Evolutionary conservation across 2,888 invertebrate genomes (phyloP).

Genomic region (Tetrapedia diversipes): DNA sequence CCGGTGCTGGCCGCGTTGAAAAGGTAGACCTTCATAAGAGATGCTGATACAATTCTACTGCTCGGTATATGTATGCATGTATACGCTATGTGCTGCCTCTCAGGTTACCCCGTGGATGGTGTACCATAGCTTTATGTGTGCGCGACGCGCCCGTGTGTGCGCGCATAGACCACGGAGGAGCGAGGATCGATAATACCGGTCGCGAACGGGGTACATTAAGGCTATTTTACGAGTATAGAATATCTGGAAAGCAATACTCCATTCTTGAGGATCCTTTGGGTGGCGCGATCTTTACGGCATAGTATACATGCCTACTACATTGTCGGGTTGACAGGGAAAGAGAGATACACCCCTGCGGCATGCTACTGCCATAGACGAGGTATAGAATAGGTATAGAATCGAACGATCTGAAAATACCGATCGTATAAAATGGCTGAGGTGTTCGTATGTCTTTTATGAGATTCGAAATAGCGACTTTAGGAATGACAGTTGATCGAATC

Average conservation of each 20-base stretch:
- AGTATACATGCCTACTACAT: conserved; percentile 66
- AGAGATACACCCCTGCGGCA: conserved; percentile 62
- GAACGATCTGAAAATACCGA: too few species aligned
- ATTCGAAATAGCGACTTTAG: too few species aligned
- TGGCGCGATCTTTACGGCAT: conserved; percentile 65
- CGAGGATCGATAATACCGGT: conserved; percentile 67
- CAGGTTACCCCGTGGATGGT: not conserved
- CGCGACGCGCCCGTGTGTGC: not conserved
- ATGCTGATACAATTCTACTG: conserved; percentile 41
- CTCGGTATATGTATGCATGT: too few species aligned
- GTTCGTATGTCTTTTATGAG: too few species aligned
- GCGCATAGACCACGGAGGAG: conserved; percentile 48
- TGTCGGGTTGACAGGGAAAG: conserved; percentile 56
- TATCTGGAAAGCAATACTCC: conserved; percentile 73
- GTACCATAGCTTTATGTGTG: not conserved
- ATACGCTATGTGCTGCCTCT: conserved; percentile 4
- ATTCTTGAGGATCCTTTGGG: conserved; percentile 71
- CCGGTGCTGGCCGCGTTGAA: conserved; percentile 8
- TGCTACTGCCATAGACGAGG: too few species aligned
- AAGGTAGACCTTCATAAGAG: conserved; percentile 50
- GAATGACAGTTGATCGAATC: too few species aligned
- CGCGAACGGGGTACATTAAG: conserved; percentile 69
- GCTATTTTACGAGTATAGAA: conserved; percentile 74
- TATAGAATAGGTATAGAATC: too few species aligned
- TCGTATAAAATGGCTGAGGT: too few species aligned